Conservation (phyloP, 2,888 invertebrate species). For the Dynastes grantii region DNA sequence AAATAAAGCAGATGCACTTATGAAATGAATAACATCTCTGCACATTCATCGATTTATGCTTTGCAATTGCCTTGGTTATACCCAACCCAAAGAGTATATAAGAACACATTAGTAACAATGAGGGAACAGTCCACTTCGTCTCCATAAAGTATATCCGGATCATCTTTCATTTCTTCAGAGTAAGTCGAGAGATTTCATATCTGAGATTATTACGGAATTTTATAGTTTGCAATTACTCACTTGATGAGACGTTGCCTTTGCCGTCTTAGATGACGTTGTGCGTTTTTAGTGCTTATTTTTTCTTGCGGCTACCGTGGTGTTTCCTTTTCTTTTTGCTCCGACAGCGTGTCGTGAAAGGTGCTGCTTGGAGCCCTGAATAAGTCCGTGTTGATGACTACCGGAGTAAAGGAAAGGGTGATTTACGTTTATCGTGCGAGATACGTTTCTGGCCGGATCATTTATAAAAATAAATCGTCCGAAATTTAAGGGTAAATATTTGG, state of each 20-base stretch:
- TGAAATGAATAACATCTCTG: neutral
- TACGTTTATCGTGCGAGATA: slow-evolving; percentile 45
- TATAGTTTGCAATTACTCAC: slow-evolving; percentile 57
- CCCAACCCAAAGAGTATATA: slow-evolving; percentile 61
- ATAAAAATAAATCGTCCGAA: slow-evolving; percentile 46
- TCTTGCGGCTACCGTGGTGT: slow-evolving; percentile 1
- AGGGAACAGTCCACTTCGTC: slow-evolving; percentile 52
- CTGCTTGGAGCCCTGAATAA: slow-evolving; percentile 15
- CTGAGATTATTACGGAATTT: slow-evolving; percentile 55
- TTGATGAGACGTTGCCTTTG: slow-evolving; percentile 49
- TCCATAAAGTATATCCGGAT: slow-evolving; percentile 50
- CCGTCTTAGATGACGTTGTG: slow-evolving; percentile 21
- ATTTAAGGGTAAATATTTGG: slow-evolving; percentile 46
- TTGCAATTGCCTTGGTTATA: slow-evolving; percentile 57
- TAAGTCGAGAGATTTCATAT: slow-evolving; percentile 53
- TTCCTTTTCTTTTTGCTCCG: slow-evolving; percentile 1
- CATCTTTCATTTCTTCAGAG: slow-evolving; percentile 53
- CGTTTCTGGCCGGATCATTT: slow-evolving; percentile 40
- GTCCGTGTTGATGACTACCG: slow-evolving; percentile 38
- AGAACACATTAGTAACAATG: slow-evolving; percentile 53
- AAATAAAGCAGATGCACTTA: neutral
- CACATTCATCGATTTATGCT: slow-evolving; percentile 58
- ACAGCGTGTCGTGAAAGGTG: slow-evolving; percentile 2
- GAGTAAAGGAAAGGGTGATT: slow-evolving; percentile 31
- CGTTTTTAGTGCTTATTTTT: slow-evolving; percentile 25